Conservation (phyloP, 2,888 invertebrate species). For the Resseliella maxima region DNA sequence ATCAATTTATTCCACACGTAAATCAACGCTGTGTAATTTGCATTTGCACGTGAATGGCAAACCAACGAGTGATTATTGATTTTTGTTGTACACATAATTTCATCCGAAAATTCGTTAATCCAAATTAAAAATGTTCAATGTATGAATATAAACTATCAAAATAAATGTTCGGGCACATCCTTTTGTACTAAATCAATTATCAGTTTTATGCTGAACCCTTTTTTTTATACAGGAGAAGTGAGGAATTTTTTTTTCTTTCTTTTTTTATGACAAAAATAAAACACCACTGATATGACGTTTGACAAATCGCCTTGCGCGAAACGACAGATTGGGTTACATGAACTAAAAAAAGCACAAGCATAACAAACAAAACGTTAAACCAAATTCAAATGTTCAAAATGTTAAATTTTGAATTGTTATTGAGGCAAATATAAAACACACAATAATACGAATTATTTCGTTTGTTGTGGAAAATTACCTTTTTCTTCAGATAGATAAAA, state of each 20-base stretch:
- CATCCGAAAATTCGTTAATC: no score
- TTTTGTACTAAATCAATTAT: background rate
- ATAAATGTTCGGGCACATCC: background rate
- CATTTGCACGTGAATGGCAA: background rate
- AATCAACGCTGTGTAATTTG: no score
- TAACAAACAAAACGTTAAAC: background rate
- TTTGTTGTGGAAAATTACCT: no score
- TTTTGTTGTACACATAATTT: background rate
- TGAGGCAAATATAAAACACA: no score
- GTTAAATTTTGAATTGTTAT: background rate
- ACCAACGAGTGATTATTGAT: background rate
- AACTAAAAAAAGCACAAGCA: background rate
- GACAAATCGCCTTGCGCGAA: slow-evolving; percentile 54
- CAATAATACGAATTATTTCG: no score
- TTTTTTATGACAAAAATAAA: slow-evolving; percentile 12
- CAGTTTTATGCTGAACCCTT: background rate
- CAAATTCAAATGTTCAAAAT: background rate
- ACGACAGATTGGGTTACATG: slow-evolving; percentile 11
- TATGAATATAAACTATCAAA: no score
- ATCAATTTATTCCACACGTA: background rate
- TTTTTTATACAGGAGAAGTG: slow-evolving; percentile 23
- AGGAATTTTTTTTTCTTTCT: background rate
- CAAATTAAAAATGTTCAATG: no score
- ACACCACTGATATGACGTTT: slow-evolving; percentile 51
- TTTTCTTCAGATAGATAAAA: background rate